Conservation (phyloP, 2,888 invertebrate genomes). For the Agrotis puta region DNA sequence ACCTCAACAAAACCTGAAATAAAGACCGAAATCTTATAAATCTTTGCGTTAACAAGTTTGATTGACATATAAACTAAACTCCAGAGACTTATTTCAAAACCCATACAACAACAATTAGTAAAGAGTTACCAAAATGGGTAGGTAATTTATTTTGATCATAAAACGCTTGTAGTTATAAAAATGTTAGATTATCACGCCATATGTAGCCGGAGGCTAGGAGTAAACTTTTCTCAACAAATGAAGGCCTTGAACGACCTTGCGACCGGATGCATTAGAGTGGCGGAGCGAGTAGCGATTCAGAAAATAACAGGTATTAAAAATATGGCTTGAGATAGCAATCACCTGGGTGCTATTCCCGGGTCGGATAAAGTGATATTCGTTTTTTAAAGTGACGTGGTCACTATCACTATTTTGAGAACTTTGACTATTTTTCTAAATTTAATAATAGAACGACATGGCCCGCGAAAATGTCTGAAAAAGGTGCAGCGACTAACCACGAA, state of each 20-base stretch:
- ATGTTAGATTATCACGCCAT: conserved; percentile 66
- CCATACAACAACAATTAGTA: conserved; percentile 35
- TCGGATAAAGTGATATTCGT: too few relatives aligned
- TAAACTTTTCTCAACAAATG: conserved; percentile 69
- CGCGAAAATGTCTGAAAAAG: too few relatives aligned
- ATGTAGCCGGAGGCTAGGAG: conserved; percentile 67
- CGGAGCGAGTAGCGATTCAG: conserved; percentile 51
- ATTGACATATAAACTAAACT: conserved; percentile 30
- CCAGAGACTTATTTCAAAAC: conserved; percentile 28
- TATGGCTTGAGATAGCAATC: too few relatives aligned
- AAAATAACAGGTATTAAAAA: neutral
- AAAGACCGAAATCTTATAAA: conserved; percentile 2
- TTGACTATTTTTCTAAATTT: too few relatives aligned
- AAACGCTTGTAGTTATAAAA: conserved; percentile 59
- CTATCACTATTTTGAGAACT: too few relatives aligned
- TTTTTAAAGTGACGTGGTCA: too few relatives aligned
- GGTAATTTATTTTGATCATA: conserved; percentile 68
- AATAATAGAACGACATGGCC: too few relatives aligned
- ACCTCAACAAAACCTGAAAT: neutral
- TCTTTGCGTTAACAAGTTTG: conserved; percentile 20
- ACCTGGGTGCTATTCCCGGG: too few relatives aligned
- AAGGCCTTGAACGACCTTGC: conserved; percentile 72
- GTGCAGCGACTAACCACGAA: too few relatives aligned
- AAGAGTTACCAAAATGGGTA: conserved; percentile 59
- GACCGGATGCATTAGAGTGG: conserved; percentile 42